Evolutionary conservation across 2,888 invertebrate genomes (phyloP).

Genomic region (Hypercompe scribonia): DNA sequence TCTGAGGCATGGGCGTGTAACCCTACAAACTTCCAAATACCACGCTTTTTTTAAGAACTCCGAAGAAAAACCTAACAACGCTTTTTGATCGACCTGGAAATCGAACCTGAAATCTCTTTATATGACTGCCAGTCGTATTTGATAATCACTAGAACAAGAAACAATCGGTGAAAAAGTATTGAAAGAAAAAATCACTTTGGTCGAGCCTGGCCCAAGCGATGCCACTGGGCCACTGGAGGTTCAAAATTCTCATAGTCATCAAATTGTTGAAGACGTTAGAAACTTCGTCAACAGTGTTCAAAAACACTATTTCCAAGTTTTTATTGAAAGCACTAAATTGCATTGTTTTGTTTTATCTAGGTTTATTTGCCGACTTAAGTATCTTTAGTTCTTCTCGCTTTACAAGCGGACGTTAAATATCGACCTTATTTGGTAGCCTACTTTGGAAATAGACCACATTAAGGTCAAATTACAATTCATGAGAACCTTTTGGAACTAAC

Average conservation of each 20-base stretch:
- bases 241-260: background rate
- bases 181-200: too few species aligned
- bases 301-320: background rate
- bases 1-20: too few species aligned
- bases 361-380: background rate
- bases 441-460: background rate
- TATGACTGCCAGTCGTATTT: too few species aligned
- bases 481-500: background rate
- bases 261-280: background rate
- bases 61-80: too few species aligned
- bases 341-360: background rate
- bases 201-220: too few species aligned
- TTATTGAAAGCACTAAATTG: background rate
- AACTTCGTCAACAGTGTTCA: background rate
- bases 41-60: too few species aligned
- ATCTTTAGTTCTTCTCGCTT: background rate
- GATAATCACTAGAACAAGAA: too few species aligned
- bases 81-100: too few species aligned
- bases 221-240: too few species aligned
- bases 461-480: background rate
- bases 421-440: background rate
- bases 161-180: too few species aligned
- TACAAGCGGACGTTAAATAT: background rate
- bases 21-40: too few species aligned
- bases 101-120: too few species aligned